These are phyloP conservation scores for Delphinapterus leucas DNA, from an alignment of 2,113 vertebrate species.

Conservation along the genomic window DNA sequence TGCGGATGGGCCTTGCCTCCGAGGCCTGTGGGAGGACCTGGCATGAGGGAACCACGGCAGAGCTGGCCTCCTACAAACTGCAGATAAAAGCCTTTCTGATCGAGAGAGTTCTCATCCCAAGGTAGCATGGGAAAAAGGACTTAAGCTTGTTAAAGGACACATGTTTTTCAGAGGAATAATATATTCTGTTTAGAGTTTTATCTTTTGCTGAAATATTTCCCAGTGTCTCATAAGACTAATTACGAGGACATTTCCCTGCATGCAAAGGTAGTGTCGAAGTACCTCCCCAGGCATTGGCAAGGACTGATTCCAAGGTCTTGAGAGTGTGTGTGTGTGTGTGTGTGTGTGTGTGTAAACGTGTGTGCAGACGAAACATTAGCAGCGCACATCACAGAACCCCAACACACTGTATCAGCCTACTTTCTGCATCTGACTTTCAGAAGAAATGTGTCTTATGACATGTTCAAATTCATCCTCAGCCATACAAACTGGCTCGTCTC, in stretches of 20 bases:
- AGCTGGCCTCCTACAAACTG: not conserved
- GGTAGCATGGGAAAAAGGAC: not conserved
- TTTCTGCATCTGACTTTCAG: not conserved
- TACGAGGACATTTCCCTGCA: not conserved
- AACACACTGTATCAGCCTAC: fast-evolving
- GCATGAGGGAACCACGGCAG: not conserved
- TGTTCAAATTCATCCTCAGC: not conserved
- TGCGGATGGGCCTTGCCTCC: not conserved
- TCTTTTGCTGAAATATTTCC: constrained; percentile 21
- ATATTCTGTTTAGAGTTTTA: constrained; percentile 13
- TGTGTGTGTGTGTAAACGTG: not conserved
- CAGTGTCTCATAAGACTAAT: not conserved
- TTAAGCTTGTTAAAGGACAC: not conserved
- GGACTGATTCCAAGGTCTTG: not conserved
- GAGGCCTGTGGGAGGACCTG: not conserved
- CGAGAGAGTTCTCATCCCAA: not conserved
- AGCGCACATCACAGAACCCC: not conserved
- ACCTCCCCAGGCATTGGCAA: not conserved
- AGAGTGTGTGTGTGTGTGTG: not conserved
- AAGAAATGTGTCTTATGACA: not conserved
- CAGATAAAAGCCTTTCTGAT: not conserved
- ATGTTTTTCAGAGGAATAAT: constrained; percentile 32
- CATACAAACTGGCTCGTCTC: not conserved
- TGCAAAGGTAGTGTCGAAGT: not conserved
- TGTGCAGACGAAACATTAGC: not conserved